Percentiles rank a stretch among this genome's conserved stretches.
Conservation (phyloP, 1,140 invertebrate species). For the Ephestia elutella region DNA sequence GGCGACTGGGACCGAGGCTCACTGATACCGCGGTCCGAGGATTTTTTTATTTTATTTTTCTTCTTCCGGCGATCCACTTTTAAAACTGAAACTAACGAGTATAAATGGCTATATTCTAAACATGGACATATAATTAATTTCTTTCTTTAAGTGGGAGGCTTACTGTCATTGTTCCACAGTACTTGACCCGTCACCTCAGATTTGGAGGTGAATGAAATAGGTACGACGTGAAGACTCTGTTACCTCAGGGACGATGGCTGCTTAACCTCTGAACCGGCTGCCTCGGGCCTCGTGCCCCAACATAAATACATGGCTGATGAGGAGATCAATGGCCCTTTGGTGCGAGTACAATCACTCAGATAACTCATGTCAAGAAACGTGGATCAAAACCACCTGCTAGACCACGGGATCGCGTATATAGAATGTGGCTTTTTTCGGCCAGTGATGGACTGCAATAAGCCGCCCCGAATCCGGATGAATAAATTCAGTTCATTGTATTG, state of each 20-base stretch:
- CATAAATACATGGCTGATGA: background rate
- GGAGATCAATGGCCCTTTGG: background rate
- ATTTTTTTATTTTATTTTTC: too few relatives aligned
- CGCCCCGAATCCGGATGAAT: too few relatives aligned
- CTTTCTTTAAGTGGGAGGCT: background rate
- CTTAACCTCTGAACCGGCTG: background rate
- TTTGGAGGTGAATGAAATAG: background rate
- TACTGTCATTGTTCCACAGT: background rate
- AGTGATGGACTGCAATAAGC: too few relatives aligned
- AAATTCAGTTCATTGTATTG: too few relatives aligned
- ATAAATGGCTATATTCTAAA: background rate
- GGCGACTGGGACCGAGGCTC: too few relatives aligned
- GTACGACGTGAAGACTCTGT: background rate
- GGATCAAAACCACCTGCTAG: too few relatives aligned
- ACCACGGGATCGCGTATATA: too few relatives aligned
- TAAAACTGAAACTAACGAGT: background rate
- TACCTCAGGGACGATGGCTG: background rate
- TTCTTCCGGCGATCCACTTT: too few relatives aligned
- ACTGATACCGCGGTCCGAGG: too few relatives aligned
- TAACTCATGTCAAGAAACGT: too few relatives aligned
- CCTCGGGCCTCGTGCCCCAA: background rate
- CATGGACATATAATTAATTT: background rate
- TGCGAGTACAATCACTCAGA: too few relatives aligned
- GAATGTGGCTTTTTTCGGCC: too few relatives aligned
- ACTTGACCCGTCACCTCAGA: background rate